phyloP scores from a whole-genome alignment of 2,888 invertebrate species.

The Calliscelio sp. region DNA sequence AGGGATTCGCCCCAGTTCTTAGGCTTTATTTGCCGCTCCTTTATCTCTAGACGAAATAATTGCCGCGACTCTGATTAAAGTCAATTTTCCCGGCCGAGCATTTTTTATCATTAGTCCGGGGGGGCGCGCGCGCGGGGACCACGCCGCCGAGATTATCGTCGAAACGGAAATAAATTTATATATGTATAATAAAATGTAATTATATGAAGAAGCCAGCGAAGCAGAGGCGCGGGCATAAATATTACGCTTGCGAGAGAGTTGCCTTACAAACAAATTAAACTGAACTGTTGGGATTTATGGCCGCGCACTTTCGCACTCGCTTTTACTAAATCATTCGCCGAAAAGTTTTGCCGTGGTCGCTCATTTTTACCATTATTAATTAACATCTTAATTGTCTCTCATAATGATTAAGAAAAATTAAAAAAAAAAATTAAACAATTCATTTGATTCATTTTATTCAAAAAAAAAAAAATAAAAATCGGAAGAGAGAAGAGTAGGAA shows the following conservation, averaged over 20 bases:
- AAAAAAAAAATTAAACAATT: no score
- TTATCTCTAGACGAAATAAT: slow-evolving; percentile 81
- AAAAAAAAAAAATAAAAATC: no score
- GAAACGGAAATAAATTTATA: slow-evolving; percentile 64
- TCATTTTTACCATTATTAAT: slow-evolving; percentile 80
- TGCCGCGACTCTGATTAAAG: slow-evolving; percentile 80
- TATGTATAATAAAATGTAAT: slow-evolving; percentile 70
- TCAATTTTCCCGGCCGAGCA: slow-evolving; percentile 78
- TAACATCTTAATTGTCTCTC: slow-evolving; percentile 80
- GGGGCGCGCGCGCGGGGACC: no score
- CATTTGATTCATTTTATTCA: no score
- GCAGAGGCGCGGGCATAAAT: slow-evolving; percentile 78
- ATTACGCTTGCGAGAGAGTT: slow-evolving; percentile 79
- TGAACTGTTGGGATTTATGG: slow-evolving; percentile 83
- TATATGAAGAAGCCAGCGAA: slow-evolving; percentile 56
- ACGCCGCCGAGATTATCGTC: slow-evolving; percentile 60
- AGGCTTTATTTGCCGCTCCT: slow-evolving; percentile 80
- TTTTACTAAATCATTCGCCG: slow-evolving; percentile 78
- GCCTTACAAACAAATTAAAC: slow-evolving; percentile 82
- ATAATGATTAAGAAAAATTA: no score
- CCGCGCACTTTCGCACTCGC: slow-evolving; percentile 73
- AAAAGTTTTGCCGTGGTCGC: slow-evolving; percentile 70
- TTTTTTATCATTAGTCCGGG: slow-evolving; percentile 74
- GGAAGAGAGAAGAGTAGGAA: no score
- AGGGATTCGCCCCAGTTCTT: slow-evolving; percentile 73